A percentile compares a stretch with the other conserved stretches of the same genome.
Evolutionary conservation across 1,140 invertebrate species (phyloP).

Genomic region (Bradysia coprophila): DNA sequence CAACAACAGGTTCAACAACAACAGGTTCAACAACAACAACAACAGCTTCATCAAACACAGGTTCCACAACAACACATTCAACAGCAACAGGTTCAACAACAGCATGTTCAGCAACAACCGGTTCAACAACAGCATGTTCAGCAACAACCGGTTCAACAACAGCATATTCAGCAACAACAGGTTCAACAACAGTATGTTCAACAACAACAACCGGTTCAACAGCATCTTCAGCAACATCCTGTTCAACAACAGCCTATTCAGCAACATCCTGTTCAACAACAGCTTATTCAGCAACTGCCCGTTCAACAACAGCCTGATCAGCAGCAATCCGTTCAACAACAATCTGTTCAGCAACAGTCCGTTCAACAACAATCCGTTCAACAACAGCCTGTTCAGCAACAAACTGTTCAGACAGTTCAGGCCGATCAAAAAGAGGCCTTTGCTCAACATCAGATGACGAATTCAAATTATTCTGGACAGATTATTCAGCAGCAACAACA

Average conservation of each 20-base stretch:
- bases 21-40: conserved; percentile 3
- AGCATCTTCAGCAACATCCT: conserved; percentile 12
- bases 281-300: conserved; percentile 8
- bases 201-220: conserved; percentile 1
- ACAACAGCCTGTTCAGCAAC: neutral
- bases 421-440: neutral
- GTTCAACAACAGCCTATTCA: conserved; percentile 9
- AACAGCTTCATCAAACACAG: conserved; percentile 3
- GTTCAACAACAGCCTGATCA: conserved; percentile 4
- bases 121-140: conserved; percentile 3
- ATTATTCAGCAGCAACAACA: conserved; percentile 1
- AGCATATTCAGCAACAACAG: conserved; percentile 3
- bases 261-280: too few species aligned
- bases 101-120: conserved; percentile 5
- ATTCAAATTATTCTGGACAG: neutral
- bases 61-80: conserved; percentile 5
- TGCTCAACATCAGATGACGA: neutral
- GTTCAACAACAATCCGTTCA: neutral
- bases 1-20: conserved; percentile 9
- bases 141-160: conserved; percentile 4
- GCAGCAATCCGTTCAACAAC: conserved; percentile 9
- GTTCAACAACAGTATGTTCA: conserved; percentile 5
- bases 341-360: conserved; percentile 3
- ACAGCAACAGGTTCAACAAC: conserved; percentile 10
- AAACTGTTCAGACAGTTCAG: neutral